Percentiles rank a stretch among this genome's conserved stretches.
Evolutionary conservation across 1,140 invertebrate genomes (phyloP).

Genomic region (Hycleus phaleratus): DNA sequence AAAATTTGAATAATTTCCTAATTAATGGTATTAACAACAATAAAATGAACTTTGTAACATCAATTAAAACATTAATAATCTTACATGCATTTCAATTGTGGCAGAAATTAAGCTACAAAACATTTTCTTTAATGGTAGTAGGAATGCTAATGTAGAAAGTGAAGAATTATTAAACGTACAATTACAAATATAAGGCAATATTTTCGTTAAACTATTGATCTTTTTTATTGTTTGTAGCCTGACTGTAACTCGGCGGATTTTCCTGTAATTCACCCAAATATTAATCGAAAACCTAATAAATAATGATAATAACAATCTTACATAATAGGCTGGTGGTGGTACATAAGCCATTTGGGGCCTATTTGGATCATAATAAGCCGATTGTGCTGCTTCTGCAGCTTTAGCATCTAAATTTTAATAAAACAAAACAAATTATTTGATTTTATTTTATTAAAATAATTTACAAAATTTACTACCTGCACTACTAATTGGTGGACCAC

Average conservation of each 20-base stretch:
- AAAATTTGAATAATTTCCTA: no score
- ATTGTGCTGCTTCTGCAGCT: conserved; percentile 77
- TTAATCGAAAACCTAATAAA: background rate
- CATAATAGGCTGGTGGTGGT: conserved; percentile 75
- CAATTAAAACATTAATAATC: no score
- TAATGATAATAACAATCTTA: conserved; percentile 45
- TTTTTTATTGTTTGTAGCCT: conserved; percentile 46
- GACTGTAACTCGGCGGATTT: conserved; percentile 66
- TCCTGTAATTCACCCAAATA: conserved; percentile 48
- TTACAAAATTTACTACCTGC: conserved; percentile 14
- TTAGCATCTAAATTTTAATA: conserved; percentile 50
- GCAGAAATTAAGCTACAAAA: no score
- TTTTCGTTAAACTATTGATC: conserved; percentile 36
- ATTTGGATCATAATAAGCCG: conserved; percentile 80
- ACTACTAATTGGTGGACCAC: conserved; percentile 16
- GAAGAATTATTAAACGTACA: no score
- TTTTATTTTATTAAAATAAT: background rate
- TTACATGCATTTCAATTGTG: no score
- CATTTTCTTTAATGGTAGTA: no score
- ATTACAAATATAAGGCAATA: no score
- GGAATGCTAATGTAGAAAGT: no score
- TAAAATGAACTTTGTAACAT: no score
- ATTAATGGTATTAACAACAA: no score
- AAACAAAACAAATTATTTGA: conserved; percentile 2
- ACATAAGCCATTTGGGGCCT: conserved; percentile 76